Evolutionary conservation across 2,797 vertebrate genomes (phyloP).

Genomic region (Petrocephalus sullivani): DNA sequence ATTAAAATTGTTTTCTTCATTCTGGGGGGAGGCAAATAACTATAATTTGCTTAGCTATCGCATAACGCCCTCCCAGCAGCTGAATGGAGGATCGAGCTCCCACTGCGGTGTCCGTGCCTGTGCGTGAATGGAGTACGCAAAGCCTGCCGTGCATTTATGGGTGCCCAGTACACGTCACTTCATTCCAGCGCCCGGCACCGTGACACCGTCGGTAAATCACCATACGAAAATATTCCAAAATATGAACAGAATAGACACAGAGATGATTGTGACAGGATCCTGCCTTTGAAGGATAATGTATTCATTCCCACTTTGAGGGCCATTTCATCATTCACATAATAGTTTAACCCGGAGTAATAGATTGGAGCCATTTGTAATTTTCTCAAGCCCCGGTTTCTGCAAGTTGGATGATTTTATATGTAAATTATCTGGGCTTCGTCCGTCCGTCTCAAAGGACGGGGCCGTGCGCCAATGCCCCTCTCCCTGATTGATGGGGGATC

Average conservation of each 20-base stretch:
- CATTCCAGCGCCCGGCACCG: background rate
- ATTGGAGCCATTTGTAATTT: conserved; percentile 18
- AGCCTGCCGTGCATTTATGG: background rate
- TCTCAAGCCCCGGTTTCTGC: background rate
- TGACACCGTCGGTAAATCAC: background rate
- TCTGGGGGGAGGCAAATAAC: background rate
- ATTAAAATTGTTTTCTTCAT: background rate
- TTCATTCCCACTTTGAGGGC: background rate
- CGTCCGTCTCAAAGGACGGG: background rate
- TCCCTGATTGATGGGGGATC: conserved; percentile 10
- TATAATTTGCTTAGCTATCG: background rate
- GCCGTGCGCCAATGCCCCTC: background rate
- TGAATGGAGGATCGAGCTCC: background rate
- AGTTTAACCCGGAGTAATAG: conserved; percentile 12
- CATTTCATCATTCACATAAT: conserved; percentile 11
- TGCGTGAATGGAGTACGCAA: background rate
- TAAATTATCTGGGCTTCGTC: conserved; percentile 11
- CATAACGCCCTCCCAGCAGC: background rate
- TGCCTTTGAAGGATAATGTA: background rate
- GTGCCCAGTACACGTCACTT: background rate
- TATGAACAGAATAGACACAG: background rate
- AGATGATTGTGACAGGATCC: background rate
- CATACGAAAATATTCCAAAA: background rate
- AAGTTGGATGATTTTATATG: conserved; percentile 22
- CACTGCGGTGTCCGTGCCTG: too few species aligned